These are phyloP conservation scores for Anarsia innoxiella DNA, from an alignment of 2,888 invertebrate species.

Conservation along the genomic window DNA sequence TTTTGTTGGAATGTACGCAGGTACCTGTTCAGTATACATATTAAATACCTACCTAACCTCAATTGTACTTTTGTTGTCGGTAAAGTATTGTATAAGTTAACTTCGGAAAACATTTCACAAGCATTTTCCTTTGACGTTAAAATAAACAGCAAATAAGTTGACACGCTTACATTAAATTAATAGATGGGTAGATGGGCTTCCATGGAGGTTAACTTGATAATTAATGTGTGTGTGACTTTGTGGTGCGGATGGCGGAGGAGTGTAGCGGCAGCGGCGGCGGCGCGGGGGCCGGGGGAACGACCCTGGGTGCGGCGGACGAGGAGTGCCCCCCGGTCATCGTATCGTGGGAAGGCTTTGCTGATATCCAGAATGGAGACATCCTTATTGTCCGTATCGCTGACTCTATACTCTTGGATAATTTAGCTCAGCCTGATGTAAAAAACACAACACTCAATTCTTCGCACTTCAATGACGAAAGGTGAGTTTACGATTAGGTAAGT, in stretches of 20 bases:
- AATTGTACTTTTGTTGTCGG: too few species aligned
- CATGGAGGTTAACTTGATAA: constrained; percentile 34
- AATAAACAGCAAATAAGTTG: too few species aligned
- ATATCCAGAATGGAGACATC: constrained; percentile 83
- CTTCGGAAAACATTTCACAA: too few species aligned
- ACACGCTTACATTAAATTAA: too few species aligned
- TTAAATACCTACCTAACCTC: too few species aligned
- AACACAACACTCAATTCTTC: constrained; percentile 44
- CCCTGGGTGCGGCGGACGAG: constrained; percentile 41
- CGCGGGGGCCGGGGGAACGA: constrained; percentile 23
- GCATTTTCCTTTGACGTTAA: too few species aligned
- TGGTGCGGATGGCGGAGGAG: constrained; percentile 59
- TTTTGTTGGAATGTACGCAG: too few species aligned
- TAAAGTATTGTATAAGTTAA: too few species aligned
- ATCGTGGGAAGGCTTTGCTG: constrained; percentile 80
- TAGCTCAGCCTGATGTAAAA: constrained; percentile 33
- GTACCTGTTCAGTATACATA: too few species aligned
- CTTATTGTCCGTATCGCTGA: constrained; percentile 82
- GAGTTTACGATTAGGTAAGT: too few species aligned
- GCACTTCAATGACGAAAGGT: constrained; percentile 46
- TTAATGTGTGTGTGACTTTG: constrained; percentile 44
- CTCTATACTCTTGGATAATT: constrained; percentile 65
- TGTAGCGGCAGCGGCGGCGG: constrained; percentile 37
- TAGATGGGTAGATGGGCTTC: too few species aligned
- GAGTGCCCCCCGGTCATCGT: constrained; percentile 75